These are phyloP conservation scores for Condylostylus longicornis DNA, from an alignment of 1,140 invertebrate genomes.

Conservation along the genomic window DNA sequence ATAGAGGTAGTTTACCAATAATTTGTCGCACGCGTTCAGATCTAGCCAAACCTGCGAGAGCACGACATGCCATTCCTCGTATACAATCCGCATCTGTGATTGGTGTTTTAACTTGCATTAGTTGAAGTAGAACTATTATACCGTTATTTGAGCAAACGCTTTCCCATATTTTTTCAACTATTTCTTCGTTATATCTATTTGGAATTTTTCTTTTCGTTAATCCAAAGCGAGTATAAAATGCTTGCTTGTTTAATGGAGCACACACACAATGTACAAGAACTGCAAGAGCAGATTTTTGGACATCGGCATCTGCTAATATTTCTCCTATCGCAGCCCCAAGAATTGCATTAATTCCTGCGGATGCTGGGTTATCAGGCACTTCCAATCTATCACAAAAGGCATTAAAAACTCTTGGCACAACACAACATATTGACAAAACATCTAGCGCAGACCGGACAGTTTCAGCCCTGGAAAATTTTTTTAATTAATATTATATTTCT, in stretches of 20 bases:
- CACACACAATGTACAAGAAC: slow-evolving; percentile 87
- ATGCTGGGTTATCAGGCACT: slow-evolving; percentile 50
- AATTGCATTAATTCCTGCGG: slow-evolving; percentile 56
- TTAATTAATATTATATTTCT: not conserved
- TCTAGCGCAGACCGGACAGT: slow-evolving; percentile 80
- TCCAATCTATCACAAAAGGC: slow-evolving; percentile 63
- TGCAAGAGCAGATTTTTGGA: slow-evolving; percentile 75
- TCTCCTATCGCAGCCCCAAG: slow-evolving; percentile 79
- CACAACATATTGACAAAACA: slow-evolving; percentile 75
- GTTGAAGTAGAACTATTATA: slow-evolving; percentile 74
- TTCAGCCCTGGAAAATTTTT: slow-evolving; percentile 49
- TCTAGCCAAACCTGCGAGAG: slow-evolving; percentile 78
- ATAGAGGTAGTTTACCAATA: slow-evolving; percentile 86
- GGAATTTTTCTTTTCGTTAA: slow-evolving; percentile 59
- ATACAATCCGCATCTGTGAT: slow-evolving; percentile 94
- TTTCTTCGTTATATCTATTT: slow-evolving; percentile 62
- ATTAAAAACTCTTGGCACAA: slow-evolving; percentile 75
- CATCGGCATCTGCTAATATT: slow-evolving; percentile 74
- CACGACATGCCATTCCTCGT: slow-evolving; percentile 77
- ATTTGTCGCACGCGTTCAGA: slow-evolving; percentile 89
- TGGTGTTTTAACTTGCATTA: slow-evolving; percentile 84
- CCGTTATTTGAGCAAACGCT: slow-evolving; percentile 84
- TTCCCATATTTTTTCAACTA: slow-evolving; percentile 85
- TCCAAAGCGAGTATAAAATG: not conserved
- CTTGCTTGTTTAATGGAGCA: slow-evolving; percentile 64